Conservation (phyloP, 2,888 invertebrate genomes). For the Xestoiulus laeticollis region DNA sequence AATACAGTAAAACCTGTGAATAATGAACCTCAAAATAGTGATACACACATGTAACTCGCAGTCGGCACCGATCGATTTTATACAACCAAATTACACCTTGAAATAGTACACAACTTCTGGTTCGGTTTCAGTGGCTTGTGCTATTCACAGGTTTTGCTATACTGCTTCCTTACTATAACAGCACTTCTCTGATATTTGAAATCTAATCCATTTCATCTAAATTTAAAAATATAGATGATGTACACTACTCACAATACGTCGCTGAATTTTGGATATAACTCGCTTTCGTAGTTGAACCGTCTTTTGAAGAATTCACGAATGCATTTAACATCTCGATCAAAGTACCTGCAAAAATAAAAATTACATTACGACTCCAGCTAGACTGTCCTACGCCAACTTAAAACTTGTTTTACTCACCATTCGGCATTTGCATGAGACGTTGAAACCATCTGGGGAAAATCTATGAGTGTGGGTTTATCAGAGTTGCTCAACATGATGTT, state of each 20-base stretch:
- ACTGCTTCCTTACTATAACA: too few relatives aligned
- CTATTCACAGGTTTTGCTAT: too few relatives aligned
- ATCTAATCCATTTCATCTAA: neutral
- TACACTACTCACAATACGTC: constrained; percentile 70
- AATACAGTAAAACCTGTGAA: too few relatives aligned
- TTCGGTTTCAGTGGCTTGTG: too few relatives aligned
- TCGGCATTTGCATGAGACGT: constrained; percentile 90
- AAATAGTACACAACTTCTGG: too few relatives aligned
- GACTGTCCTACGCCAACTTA: neutral
- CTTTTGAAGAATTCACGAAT: constrained; percentile 89
- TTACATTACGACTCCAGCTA: neutral
- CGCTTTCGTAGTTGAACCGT: constrained; percentile 89
- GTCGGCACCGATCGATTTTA: too few relatives aligned
- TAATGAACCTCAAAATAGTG: too few relatives aligned
- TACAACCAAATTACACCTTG: too few relatives aligned
- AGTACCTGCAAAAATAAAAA: constrained; percentile 73
- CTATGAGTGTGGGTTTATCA: constrained; percentile 86
- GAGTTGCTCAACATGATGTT: constrained; percentile 87
- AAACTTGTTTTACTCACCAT: constrained; percentile 69
- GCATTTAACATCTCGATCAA: constrained; percentile 94
- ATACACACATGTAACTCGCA: too few relatives aligned
- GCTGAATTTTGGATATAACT: constrained; percentile 77
- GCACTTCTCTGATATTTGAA: too few relatives aligned
- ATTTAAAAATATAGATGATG: neutral
- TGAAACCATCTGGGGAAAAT: constrained; percentile 99